Conservation (phyloP, 2,888 invertebrate genomes). For the Dione vanillae region DNA sequence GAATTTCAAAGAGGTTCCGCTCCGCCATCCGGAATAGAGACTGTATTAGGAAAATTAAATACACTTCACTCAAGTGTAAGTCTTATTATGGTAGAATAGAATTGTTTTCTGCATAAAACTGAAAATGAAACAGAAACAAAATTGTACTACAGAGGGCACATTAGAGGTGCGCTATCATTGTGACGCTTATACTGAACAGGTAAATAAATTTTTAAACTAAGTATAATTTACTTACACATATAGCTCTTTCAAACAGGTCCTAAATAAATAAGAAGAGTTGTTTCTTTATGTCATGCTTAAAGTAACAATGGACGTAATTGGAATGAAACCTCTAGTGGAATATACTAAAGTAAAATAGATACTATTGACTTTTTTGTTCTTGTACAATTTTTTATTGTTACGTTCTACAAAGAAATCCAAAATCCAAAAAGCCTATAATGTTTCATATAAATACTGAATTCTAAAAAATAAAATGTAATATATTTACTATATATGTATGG, state of each 20-base stretch:
- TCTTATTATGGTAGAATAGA: conserved; percentile 46
- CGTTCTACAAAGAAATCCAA: too few species aligned
- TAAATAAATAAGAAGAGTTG: conserved; percentile 36
- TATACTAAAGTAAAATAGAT: background rate
- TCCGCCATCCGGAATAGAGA: conserved; percentile 66
- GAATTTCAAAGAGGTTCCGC: conserved; percentile 62
- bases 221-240: conserved; percentile 38
- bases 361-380: background rate
- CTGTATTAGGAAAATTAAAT: conserved; percentile 55
- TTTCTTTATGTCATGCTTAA: conserved; percentile 21
- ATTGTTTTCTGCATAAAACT: conserved; percentile 47
- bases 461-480: background rate
- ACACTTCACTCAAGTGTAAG: conserved; percentile 48
- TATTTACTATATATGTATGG: background rate
- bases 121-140: conserved; percentile 57
- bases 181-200: conserved; percentile 56
- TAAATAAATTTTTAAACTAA: conserved; percentile 49
- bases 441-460: background rate
- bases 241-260: conserved; percentile 35
- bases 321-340: conserved; percentile 19
- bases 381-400: too few species aligned
- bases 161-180: conserved; percentile 51
- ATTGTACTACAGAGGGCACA: conserved; percentile 59
- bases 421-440: background rate
- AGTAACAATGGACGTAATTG: conserved; percentile 43